Base-by-base conservation (phyloP, 1,140 invertebrate genomes). In the Oncopeltus fasciatus region DNA sequence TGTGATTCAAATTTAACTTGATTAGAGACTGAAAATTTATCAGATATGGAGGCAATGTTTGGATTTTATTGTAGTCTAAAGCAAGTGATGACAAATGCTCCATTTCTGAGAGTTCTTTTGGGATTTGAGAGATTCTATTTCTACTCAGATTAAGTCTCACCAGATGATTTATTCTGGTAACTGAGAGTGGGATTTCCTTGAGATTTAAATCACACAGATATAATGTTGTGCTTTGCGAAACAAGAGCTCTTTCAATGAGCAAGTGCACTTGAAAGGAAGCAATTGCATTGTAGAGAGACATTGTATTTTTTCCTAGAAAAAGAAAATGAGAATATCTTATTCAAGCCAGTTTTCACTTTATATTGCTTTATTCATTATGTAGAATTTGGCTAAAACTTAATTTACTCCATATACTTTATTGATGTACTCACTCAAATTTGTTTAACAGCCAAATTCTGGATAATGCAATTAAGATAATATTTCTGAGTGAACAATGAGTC, bases 1-100 rank as follows among this genome's bases (percentile, higher is more conserved):
- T 57, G n/a, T 57, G 56, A 16, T 38, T 57, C n/a, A 57, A 18
- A 57, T 57, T 57, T n/a, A 57, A 21, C 16, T 57, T 31, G 9
- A 57, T 26, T 29, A 57, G 31, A 33, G 28, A 21, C 28, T 57
- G 28, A 57, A 57, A 29, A 33, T 26, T n/a, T 8, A 24, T 21
- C 56, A 57, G 28, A 38, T 31, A 33, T 11, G 56, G n/a, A 57
- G 33, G 33, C 3, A 33, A 18, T 2, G 56, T 29, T 5, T 33
- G 33, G 1, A 53, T 18, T 16, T 33, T 57, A 33, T 57, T 57
- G 16, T 57, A 57, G 24, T 57, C 56, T 28, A 57, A 18, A 20
- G 56, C 56, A 11, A 57, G 33, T n/a, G 56, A 33, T n/a, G 18
- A 29, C 1, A 57, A 28, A 27, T 57, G 16, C 28, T 57, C 28